Percentiles rank a stretch among this genome's conserved stretches.
Evolutionary conservation across 2,113 vertebrate species (phyloP).

Genomic region (Australoheros scitulus): DNA sequence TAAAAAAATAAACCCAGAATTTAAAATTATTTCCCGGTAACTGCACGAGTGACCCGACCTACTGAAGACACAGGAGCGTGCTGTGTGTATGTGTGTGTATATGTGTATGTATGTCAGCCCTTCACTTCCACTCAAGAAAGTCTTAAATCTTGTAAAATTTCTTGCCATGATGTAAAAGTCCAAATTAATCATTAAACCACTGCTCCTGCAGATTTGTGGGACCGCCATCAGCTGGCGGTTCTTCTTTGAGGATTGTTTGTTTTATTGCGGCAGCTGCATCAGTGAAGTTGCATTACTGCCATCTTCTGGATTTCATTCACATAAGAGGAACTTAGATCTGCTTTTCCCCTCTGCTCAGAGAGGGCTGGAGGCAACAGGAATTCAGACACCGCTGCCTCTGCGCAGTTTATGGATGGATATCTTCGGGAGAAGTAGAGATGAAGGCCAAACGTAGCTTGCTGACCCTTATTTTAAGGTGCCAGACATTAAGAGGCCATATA

Average conservation of each 20-base stretch:
- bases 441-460: background rate
- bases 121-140: background rate
- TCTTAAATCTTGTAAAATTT: background rate
- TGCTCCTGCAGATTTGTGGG: fast-evolving
- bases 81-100: background rate
- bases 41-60: background rate
- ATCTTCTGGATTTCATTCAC: background rate
- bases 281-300: background rate
- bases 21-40: background rate
- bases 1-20: background rate
- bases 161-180: fast-evolving
- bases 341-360: background rate
- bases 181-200: slow-evolving; percentile 25
- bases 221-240: fast-evolving
- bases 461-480: background rate
- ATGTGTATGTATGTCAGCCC: background rate
- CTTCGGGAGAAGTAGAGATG: background rate
- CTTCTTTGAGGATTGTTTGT: background rate
- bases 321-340: background rate
- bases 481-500: background rate
- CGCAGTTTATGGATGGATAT: no score
- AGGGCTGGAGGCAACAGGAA: background rate
- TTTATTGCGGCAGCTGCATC: background rate
- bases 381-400: background rate
- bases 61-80: background rate